phyloP scores from a whole-genome alignment of 2,113 vertebrate genomes.

The Alaudala cheleensis region DNA sequence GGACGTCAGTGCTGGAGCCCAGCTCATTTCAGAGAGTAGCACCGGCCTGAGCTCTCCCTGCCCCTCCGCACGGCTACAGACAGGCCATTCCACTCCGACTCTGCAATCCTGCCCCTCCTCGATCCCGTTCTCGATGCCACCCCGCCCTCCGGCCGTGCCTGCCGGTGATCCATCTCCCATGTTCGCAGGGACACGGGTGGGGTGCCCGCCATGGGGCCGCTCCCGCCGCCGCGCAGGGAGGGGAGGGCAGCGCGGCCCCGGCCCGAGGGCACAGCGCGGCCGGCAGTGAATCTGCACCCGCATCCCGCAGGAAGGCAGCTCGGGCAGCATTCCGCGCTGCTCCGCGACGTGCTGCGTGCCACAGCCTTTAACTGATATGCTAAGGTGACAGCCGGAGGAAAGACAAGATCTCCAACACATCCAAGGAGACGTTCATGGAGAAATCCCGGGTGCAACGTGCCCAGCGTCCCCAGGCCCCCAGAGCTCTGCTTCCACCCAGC shows the following conservation, averaged over 20 bases:
- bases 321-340: neutral
- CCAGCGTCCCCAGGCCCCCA: accelerated
- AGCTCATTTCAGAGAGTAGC: neutral
- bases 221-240: neutral
- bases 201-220: constrained; percentile 6
- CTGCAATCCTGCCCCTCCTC: neutral
- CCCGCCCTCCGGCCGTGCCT: neutral
- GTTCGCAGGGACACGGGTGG: no score
- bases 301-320: constrained; percentile 36
- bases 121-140: accelerated
- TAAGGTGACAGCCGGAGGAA: neutral
- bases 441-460: no score
- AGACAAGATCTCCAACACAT: neutral
- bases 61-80: neutral
- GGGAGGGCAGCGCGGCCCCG: constrained; percentile 10
- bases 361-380: neutral
- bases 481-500: neutral
- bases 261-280: neutral
- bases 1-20: neutral
- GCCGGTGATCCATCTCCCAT: neutral
- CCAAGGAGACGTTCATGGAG: accelerated
- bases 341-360: neutral
- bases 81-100: no score
- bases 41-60: neutral
- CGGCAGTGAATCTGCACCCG: neutral